phyloP scores from a whole-genome alignment of 2,888 invertebrate genomes.

The Xanthorhoe designata region DNA sequence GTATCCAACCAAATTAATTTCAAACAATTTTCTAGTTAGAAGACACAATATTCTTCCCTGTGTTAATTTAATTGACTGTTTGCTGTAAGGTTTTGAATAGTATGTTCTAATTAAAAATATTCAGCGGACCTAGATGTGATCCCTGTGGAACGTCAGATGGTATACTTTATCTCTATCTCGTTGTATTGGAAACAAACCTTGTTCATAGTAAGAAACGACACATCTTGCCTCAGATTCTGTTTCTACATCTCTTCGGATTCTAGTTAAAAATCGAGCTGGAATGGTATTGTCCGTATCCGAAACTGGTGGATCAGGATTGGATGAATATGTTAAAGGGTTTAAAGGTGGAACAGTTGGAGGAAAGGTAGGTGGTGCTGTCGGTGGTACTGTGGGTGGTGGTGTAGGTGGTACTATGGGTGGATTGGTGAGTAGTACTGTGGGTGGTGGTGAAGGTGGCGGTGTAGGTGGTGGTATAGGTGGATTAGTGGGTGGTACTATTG shows the following conservation, averaged over 20 bases:
- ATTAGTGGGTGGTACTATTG: background rate
- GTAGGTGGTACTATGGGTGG: slow-evolving; percentile 13
- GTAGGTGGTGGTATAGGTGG: slow-evolving; percentile 8
- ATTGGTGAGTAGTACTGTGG: background rate
- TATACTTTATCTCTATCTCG: too few relatives aligned
- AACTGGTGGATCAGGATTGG: slow-evolving; percentile 4
- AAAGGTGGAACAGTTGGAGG: slow-evolving; percentile 10
- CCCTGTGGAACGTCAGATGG: background rate
- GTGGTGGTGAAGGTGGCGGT: background rate
- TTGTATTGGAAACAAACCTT: too few relatives aligned
- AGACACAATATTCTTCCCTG: too few relatives aligned
- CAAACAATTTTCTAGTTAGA: too few relatives aligned
- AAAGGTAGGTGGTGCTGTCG: background rate
- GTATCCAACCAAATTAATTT: too few relatives aligned
- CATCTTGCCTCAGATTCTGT: slow-evolving; percentile 53
- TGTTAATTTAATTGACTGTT: too few relatives aligned
- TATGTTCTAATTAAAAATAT: too few relatives aligned
- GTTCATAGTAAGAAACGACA: slow-evolving; percentile 51
- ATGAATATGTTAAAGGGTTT: too few relatives aligned
- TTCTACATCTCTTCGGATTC: slow-evolving; percentile 38
- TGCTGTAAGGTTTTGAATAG: too few relatives aligned
- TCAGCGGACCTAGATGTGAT: too few relatives aligned
- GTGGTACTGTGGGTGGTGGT: background rate
- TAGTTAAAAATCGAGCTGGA: slow-evolving; percentile 21
- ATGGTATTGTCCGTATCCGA: background rate